Evolutionary conservation across 2,888 invertebrate species (phyloP).

Genomic region (Melanargia galathea): DNA sequence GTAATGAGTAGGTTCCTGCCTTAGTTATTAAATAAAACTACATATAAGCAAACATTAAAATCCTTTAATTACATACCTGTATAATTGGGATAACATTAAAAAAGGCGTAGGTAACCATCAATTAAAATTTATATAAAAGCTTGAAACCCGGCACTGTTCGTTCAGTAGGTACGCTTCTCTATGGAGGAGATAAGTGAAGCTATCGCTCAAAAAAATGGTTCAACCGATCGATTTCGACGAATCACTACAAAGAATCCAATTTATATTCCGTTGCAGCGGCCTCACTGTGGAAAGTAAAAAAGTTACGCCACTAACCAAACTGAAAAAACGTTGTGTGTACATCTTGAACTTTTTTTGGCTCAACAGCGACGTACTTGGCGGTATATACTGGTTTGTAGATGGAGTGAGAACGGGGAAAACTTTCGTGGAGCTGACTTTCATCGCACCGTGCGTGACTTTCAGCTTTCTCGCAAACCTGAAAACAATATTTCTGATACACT

Average conservation of each 20-base stretch:
- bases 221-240: constrained; percentile 12
- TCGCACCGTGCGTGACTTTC: constrained; percentile 52
- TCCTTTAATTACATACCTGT: background rate
- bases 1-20: no score
- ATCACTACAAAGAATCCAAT: constrained; percentile 27
- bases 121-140: constrained; percentile 10
- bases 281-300: constrained; percentile 26
- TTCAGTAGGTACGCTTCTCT: background rate
- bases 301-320: constrained; percentile 5
- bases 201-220: constrained; percentile 7
- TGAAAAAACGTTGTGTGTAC: constrained; percentile 44
- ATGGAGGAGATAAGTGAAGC: background rate
- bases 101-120: background rate
- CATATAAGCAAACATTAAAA: no score
- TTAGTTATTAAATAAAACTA: no score
- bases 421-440: constrained; percentile 51
- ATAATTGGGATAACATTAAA: no score
- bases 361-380: constrained; percentile 49
- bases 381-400: constrained; percentile 49
- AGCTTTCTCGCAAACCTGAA: constrained; percentile 43
- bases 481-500: constrained; percentile 19
- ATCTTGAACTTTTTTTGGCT: constrained; percentile 52
- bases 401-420: constrained; percentile 48
- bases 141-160: background rate
- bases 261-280: constrained; percentile 22